Conservation (phyloP, 2,797 vertebrate species). For the Silurus lanzhouensis region DNA sequence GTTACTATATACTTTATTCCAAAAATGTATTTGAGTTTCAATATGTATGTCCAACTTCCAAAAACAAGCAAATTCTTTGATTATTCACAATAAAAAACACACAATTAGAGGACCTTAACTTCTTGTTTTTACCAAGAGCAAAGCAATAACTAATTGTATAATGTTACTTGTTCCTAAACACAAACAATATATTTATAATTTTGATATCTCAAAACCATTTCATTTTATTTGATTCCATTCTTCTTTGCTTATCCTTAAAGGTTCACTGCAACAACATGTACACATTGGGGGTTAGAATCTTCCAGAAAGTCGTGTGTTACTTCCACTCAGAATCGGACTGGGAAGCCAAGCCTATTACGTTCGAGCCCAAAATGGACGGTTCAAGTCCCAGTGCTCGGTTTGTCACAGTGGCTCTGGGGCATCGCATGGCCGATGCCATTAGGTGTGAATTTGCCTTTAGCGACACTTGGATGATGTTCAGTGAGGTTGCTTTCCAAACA, state of each 20-base stretch:
- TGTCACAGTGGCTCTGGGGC: slow-evolving; percentile 85
- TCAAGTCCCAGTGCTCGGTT: slow-evolving; percentile 89
- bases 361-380: slow-evolving; percentile 79
- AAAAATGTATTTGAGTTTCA: not conserved
- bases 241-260: slow-evolving; percentile 65
- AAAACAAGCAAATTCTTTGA: not conserved
- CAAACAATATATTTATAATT: not conserved
- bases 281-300: slow-evolving; percentile 88
- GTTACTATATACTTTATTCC: not conserved
- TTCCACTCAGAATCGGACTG: slow-evolving; percentile 88
- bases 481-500: slow-evolving; percentile 88
- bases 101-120: not conserved
- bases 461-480: slow-evolving; percentile 95
- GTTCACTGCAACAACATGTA: slow-evolving; percentile 99
- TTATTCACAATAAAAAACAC: too few relatives aligned
- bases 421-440: slow-evolving; percentile 89
- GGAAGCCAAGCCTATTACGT: slow-evolving; percentile 82
- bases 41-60: not conserved
- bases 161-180: not conserved
- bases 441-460: slow-evolving; percentile 92
- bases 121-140: not conserved
- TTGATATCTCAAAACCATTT: not conserved
- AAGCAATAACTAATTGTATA: not conserved
- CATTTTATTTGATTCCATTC: not conserved
- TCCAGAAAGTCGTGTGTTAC: slow-evolving; percentile 89